Base-by-base conservation (phyloP, 2,797 vertebrate genomes). In the Falco concolor region DNA sequence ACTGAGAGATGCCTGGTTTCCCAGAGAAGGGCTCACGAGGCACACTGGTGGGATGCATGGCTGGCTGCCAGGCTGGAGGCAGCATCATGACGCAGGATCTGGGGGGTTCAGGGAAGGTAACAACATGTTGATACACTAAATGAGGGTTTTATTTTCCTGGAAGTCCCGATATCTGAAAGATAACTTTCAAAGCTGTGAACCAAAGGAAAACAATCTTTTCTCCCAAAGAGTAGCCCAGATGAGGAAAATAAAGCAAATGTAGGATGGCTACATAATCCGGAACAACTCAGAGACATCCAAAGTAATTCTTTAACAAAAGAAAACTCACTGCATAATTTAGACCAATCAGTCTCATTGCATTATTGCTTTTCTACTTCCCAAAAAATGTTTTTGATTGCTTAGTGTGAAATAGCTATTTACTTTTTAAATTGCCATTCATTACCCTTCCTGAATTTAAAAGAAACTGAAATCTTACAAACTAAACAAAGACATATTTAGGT, bases 171-270 rank as follows among this genome's bases (percentile, higher is more conserved):
- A 44, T 67, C 52, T 64, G 38, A 79, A 77, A 96, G 86, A 93
- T 83, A 96, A 91, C 38, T 85, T 78, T 57, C 15, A 27, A 69
- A 78, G 75, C 57, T 89, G 61, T 90, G 89, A 96, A 95, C 34
- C 9, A 87, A 92, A 89, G 32, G 52, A 63, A 90, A 84, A 83
- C 13, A 45, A 60, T 22, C 6, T 74, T 74, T 77, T 57, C 32
- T 74, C 19, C 44, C 23, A 47, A 84, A 84, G 47, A 65, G 23
- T 10, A 30, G 6, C 9, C 49, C 22, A 44, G 38, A 20, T 13
- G 23, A 30, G 57, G 30, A 24, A 6, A 8, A 16, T 34, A 18
- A 16, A 21, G 4, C 20, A 79, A 7, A 20, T 57, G 42, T 76
- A 75, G 59, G 75, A 79, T 67, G 25, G 57, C 28, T 30, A 60